Evolutionary conservation across 2,797 vertebrate genomes (phyloP).

Genomic region (Morelia viridis): DNA sequence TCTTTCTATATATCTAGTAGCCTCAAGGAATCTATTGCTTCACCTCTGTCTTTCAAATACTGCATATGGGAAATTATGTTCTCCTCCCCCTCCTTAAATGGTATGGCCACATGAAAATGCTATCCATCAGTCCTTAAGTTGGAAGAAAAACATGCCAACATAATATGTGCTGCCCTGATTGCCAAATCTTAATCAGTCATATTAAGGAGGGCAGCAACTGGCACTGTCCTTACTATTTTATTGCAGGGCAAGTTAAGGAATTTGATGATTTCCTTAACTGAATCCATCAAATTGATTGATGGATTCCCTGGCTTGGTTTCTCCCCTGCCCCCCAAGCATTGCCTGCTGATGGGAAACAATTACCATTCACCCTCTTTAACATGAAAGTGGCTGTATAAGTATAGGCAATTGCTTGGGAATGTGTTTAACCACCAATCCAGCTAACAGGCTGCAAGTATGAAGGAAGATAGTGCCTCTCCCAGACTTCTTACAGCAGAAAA

Average conservation of each 20-base stretch:
- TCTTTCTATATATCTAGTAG: no score
- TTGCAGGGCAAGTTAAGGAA: neutral
- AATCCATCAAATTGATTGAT: neutral
- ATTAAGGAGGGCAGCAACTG: neutral
- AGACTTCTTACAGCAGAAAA: neutral
- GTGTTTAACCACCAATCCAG: neutral
- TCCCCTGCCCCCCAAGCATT: neutral
- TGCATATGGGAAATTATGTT: no score
- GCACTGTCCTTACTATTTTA: neutral
- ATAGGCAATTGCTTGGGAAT: neutral
- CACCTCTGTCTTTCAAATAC: no score
- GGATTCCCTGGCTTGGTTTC: neutral
- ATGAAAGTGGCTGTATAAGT: neutral
- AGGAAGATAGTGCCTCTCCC: neutral
- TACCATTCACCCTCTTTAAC: neutral
- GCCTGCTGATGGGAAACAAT: neutral
- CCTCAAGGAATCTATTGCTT: no score
- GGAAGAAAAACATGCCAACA: no score
- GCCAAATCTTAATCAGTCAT: neutral
- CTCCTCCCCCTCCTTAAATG: no score
- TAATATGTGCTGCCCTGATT: neutral
- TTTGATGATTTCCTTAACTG: neutral
- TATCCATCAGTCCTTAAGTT: no score
- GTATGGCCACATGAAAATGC: no score
- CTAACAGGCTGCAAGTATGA: neutral